Percentiles rank a stretch among this genome's conserved stretches.
phyloP scores from a whole-genome alignment of 2,113 vertebrate species.

The Columbina picui region DNA sequence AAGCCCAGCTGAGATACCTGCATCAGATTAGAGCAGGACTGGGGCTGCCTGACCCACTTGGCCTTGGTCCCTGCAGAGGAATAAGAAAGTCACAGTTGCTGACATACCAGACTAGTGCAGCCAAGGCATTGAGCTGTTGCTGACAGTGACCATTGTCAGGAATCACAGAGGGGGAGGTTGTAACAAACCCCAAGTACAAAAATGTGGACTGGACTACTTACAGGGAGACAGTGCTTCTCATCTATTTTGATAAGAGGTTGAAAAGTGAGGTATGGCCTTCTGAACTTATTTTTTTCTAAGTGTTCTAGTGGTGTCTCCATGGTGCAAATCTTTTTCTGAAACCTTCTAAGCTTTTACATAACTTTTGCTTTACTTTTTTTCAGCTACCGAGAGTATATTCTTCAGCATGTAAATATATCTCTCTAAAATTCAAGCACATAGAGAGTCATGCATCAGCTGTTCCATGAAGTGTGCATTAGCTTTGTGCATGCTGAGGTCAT shows the following conservation, averaged over 20 bases:
- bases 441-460: background rate
- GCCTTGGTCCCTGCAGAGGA: background rate
- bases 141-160: background rate
- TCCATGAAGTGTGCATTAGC: background rate
- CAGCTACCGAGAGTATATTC: background rate
- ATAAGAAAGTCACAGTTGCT: accelerated
- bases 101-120: background rate
- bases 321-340: background rate
- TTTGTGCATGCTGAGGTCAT: background rate
- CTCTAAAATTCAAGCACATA: background rate
- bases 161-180: background rate
- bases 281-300: background rate
- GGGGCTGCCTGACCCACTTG: background rate
- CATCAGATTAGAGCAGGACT: accelerated
- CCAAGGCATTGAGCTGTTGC: accelerated
- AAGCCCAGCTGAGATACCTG: background rate
- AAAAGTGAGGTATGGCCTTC: background rate
- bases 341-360: background rate
- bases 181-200: background rate
- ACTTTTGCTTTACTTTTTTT: background rate
- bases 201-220: background rate
- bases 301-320: background rate
- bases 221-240: background rate
- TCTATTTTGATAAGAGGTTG: background rate
- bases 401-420: background rate